These are phyloP conservation scores for Neosilurus hyrtlii DNA, from an alignment of 2,797 vertebrate genomes.

Conservation along the genomic window DNA sequence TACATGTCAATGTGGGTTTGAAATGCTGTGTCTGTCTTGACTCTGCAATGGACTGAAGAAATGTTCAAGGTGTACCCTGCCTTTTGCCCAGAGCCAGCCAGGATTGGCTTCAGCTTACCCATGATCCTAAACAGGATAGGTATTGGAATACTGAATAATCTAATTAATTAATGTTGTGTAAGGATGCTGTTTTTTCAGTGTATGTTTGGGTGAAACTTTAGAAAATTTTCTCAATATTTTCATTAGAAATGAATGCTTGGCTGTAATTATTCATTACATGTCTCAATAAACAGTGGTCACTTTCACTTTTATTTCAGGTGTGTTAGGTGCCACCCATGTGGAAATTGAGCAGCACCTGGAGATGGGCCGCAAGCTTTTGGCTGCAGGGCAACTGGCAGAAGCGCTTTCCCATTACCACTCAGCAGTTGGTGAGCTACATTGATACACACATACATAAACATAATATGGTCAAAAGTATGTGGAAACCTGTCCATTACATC, in stretches of 20 bases:
- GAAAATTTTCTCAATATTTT: background rate
- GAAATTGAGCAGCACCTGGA: conserved; percentile 86
- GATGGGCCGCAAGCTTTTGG: conserved; percentile 83
- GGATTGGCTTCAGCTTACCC: too few relatives aligned
- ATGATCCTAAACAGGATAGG: too few relatives aligned
- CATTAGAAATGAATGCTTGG: background rate
- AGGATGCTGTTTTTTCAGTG: too few relatives aligned
- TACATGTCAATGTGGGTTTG: too few relatives aligned
- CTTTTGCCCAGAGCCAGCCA: too few relatives aligned
- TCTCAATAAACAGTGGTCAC: background rate
- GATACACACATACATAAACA: conserved; percentile 11
- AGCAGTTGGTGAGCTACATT: conserved; percentile 77
- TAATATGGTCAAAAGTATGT: background rate
- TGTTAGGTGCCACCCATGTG: conserved; percentile 75
- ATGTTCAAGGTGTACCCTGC: too few relatives aligned
- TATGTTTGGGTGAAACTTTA: background rate
- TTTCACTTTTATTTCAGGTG: conserved; percentile 65
- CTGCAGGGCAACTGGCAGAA: conserved; percentile 82
- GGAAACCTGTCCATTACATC: background rate
- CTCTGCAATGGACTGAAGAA: too few relatives aligned
- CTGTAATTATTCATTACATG: background rate
- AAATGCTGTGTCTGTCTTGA: too few relatives aligned
- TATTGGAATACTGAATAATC: too few relatives aligned
- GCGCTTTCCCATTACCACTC: conserved; percentile 85
- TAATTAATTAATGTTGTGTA: background rate